Evolutionary conservation across 2,888 invertebrate genomes (phyloP).

Genomic region (Cryptus viduatorius): DNA sequence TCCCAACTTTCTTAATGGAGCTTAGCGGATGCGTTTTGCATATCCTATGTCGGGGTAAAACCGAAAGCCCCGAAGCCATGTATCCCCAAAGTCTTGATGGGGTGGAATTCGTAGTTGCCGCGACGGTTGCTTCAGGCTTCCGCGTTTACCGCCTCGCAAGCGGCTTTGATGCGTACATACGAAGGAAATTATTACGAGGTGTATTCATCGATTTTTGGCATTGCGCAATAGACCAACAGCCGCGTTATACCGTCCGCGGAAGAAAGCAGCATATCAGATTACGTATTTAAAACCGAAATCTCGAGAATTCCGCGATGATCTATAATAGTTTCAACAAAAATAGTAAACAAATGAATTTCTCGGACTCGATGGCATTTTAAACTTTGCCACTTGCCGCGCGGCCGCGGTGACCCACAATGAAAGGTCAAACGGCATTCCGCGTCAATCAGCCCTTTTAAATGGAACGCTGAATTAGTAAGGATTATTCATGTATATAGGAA

Average conservation of each 20-base stretch:
- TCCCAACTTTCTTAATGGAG: constrained; percentile 70
- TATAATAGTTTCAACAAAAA: neutral
- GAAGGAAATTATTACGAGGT: constrained; percentile 47
- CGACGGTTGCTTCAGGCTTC: constrained; percentile 30
- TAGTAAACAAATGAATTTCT: neutral
- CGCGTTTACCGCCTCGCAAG: constrained; percentile 21
- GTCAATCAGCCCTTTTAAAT: too few relatives aligned
- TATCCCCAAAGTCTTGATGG: constrained; percentile 27
- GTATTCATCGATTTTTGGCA: neutral
- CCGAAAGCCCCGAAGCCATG: constrained; percentile 64
- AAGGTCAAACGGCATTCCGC: neutral
- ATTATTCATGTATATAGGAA: too few relatives aligned
- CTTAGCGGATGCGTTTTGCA: constrained; percentile 68
- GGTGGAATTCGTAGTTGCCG: neutral
- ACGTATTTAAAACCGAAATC: too few relatives aligned
- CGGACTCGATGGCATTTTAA: neutral
- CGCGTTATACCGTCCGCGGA: too few relatives aligned
- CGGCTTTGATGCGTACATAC: constrained; percentile 14
- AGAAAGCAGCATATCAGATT: neutral
- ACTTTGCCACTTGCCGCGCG: neutral
- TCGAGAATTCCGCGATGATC: too few relatives aligned
- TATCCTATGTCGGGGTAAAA: constrained; percentile 59
- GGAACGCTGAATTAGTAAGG: too few relatives aligned
- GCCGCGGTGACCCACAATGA: neutral
- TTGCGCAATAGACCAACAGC: neutral